Base-by-base conservation (phyloP, 2,797 vertebrate species). In the Argya squamiceps region DNA sequence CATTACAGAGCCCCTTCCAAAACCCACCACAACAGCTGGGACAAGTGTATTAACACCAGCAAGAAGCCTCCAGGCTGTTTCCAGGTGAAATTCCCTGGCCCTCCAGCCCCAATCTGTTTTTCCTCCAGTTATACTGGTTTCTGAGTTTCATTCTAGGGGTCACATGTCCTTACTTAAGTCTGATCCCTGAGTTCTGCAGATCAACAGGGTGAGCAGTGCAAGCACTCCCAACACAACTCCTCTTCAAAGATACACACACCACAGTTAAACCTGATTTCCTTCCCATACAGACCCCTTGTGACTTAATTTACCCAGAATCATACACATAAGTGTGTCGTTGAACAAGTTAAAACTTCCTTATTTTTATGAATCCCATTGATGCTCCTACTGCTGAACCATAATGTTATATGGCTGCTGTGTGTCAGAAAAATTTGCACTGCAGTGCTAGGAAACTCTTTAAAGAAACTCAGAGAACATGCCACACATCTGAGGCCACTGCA, bases 301-400 rank as follows among this genome's bases (percentile, higher is more conserved):
- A 50, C 39, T 86, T 81, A 43, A 71, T 70, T 89, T 30, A 79
- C 36, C 30, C 58, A 84, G 82, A 67, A 70, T 43, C 36, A 41
- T 15, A 32, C n/a, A 73, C 41, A 1, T 21, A 52, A 70, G 22
- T 85, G 58, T 43, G 63, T 19, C 0, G 0, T 1, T 44, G 69
- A 88, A 46, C 27, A n/a, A 71, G 58, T 77, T 58, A 68, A 74
- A 80, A 53, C 46, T 83, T 89, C 82, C 68, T 83, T 23, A 56
- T 73, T 92, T 94, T 87, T 71, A 71, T 78, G 29, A 89, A 91
- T 49, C 37, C 64, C 68, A 18, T 2, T 43, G 60, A 91, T 65
- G 73, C 24, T 80, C 41, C 64, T 71, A 1, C 18, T 55, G 53
- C 58, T 68, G 43, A 68, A 69, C n/a, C 92, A 43, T 46, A 65